phyloP scores from a whole-genome alignment of 2,113 vertebrate genomes.

The Gopherus evgoodei region DNA sequence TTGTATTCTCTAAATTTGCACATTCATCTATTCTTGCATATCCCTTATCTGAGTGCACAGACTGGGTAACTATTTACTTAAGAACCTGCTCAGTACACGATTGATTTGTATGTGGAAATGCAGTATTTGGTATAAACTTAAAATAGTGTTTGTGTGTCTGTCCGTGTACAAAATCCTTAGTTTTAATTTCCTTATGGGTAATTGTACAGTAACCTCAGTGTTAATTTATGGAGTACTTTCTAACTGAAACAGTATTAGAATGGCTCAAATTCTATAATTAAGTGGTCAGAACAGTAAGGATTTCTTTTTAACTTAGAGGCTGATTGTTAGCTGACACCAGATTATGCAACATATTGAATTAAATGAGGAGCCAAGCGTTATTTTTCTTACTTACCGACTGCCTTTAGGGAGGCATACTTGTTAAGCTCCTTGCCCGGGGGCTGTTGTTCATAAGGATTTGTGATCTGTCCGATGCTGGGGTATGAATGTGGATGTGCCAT shows the following conservation, averaged over 20 bases:
- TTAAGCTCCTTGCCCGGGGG: slow-evolving; percentile 93
- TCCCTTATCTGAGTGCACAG: neutral
- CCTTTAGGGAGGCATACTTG: slow-evolving; percentile 97
- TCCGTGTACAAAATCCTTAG: neutral
- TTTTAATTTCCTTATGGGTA: neutral
- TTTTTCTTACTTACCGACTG: slow-evolving; percentile 89
- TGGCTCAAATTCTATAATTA: neutral
- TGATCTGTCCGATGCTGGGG: slow-evolving; percentile 92
- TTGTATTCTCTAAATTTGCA: neutral
- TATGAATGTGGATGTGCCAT: slow-evolving; percentile 93
- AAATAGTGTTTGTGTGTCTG: neutral
- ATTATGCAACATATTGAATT: neutral
- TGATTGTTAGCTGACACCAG: slow-evolving; percentile 34
- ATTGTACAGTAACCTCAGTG: neutral
- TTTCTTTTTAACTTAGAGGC: neutral
- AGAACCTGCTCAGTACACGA: neutral
- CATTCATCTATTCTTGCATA: neutral
- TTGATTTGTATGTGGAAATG: neutral
- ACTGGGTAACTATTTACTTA: neutral
- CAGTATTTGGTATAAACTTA: neutral
- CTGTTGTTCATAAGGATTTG: slow-evolving; percentile 94
- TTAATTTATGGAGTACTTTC: neutral
- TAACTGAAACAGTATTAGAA: neutral
- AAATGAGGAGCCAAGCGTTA: rapidly evolving
- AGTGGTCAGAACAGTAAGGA: neutral